Conservation (phyloP, 2,113 vertebrate species). For the Pampusana beccarii region DNA sequence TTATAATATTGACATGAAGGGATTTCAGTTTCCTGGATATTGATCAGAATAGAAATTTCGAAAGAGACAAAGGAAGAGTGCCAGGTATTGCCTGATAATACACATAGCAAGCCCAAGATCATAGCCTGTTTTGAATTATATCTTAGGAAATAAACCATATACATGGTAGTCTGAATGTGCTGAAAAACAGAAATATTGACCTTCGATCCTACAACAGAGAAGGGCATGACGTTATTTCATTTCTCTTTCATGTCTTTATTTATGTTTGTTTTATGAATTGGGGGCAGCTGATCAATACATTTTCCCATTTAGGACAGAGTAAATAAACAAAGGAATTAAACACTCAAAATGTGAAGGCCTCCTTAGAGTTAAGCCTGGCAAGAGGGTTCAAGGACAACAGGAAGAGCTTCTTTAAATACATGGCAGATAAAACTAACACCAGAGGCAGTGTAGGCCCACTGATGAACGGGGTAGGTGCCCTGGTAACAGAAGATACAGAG, state of each 20-base stretch:
- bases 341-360: background rate
- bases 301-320: background rate
- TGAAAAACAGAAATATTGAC: background rate
- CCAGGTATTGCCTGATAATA: background rate
- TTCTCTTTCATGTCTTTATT: background rate
- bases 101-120: background rate
- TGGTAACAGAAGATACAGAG: no score
- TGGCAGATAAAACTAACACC: no score
- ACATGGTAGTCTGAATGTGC: background rate
- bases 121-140: background rate
- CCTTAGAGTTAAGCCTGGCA: no score
- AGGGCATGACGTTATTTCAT: background rate
- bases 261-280: background rate
- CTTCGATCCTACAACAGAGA: background rate
- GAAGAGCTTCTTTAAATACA: no score
- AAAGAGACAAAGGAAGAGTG: background rate
- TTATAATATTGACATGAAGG: background rate
- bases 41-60: background rate
- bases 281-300: background rate
- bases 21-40: background rate
- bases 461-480: no score
- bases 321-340: background rate
- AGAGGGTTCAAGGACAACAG: no score
- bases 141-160: background rate
- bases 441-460: no score